Conservation (phyloP, 2,113 vertebrate genomes). For the Thunnus maccoyii region DNA sequence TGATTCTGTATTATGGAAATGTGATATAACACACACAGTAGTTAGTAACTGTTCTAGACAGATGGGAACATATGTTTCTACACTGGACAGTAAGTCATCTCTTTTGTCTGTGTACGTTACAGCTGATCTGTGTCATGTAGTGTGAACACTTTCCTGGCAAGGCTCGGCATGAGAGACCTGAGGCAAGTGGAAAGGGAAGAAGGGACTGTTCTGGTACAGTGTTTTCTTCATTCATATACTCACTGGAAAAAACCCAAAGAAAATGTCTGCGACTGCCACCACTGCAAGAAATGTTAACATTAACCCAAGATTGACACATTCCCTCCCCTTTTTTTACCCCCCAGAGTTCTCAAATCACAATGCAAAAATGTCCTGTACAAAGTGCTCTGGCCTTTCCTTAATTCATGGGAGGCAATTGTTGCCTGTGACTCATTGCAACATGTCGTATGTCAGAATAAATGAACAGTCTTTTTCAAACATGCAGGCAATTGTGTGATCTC, state of each 20-base stretch:
- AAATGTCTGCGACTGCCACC: neutral
- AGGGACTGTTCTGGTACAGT: conserved; percentile 14
- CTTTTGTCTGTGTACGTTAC: conserved; percentile 8
- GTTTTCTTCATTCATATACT: conserved; percentile 15
- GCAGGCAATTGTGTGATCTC: conserved; percentile 54
- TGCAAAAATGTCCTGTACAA: conserved; percentile 8
- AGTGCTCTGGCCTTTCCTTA: neutral
- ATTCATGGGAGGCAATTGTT: neutral
- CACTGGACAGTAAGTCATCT: conserved; percentile 14
- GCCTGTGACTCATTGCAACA: neutral
- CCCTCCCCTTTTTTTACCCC: neutral
- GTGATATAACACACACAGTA: neutral
- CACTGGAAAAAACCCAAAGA: conserved; percentile 3
- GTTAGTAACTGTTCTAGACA: neutral
- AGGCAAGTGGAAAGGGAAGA: conserved; percentile 43
- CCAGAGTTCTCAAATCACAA: conserved; percentile 22
- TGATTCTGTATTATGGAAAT: neutral
- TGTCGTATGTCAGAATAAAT: conserved; percentile 16
- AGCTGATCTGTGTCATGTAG: conserved; percentile 25
- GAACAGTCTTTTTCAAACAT: conserved; percentile 20
- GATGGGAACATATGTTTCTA: conserved; percentile 6
- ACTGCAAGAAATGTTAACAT: conserved; percentile 26
- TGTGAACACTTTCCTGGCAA: conserved; percentile 36
- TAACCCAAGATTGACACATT: conserved; percentile 2
- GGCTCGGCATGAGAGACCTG: conserved; percentile 14